Conservation (phyloP, 2,888 invertebrate species). For the Neria commutata region DNA sequence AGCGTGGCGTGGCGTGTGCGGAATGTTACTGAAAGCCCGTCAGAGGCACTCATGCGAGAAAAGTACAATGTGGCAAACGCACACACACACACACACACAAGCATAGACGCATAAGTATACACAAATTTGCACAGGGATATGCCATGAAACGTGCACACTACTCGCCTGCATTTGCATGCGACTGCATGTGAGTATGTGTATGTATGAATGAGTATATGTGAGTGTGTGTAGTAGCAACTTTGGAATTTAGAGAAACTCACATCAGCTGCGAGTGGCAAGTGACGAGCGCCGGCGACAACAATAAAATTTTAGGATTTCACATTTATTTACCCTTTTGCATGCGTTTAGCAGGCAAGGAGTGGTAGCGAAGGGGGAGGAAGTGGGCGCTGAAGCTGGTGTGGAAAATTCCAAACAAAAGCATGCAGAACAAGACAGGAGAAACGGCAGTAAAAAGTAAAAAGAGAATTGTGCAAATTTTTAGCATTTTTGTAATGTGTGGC, state of each 20-base stretch:
- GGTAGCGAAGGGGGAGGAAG: too few species aligned
- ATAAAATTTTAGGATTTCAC: background rate
- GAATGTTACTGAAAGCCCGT: too few species aligned
- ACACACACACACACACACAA: background rate
- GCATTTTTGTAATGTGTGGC: background rate
- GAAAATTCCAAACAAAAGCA: background rate
- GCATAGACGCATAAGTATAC: too few species aligned
- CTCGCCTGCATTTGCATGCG: too few species aligned
- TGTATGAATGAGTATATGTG: background rate
- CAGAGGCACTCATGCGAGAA: background rate
- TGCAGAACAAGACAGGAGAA: background rate
- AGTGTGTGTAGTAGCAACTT: background rate
- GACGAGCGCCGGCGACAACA: conserved; percentile 2
- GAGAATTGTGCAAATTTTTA: background rate
- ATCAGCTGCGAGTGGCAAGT: background rate
- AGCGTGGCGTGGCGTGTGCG: too few species aligned
- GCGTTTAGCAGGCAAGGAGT: background rate
- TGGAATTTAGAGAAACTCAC: background rate
- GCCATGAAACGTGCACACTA: too few species aligned
- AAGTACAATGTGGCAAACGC: background rate
- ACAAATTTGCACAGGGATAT: too few species aligned
- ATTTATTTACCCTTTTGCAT: too few species aligned
- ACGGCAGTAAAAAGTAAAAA: too few species aligned
- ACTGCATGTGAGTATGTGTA: too few species aligned
- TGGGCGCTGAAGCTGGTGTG: background rate